phyloP scores from a whole-genome alignment of 2,888 invertebrate species.

The Thereva nobilitata region DNA sequence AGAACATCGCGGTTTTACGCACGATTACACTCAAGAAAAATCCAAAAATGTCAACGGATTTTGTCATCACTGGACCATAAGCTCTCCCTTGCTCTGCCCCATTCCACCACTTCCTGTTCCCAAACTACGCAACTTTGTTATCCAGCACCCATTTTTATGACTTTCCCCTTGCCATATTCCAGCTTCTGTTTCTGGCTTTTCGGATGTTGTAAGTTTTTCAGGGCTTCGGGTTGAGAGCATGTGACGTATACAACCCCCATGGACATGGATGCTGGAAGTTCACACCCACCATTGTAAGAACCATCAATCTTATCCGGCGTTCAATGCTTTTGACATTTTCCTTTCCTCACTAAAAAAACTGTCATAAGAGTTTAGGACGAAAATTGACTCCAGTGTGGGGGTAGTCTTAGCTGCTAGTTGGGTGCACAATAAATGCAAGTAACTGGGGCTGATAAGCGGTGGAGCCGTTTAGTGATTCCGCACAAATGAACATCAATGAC shows the following conservation, averaged over 20 bases:
- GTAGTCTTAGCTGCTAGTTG: not conserved
- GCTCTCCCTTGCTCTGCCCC: conserved; percentile 2
- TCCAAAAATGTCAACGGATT: conserved; percentile 29
- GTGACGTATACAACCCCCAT: conserved; percentile 22
- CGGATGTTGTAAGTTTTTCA: conserved; percentile 13
- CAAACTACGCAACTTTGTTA: not conserved
- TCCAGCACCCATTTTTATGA: not conserved
- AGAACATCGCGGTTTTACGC: conserved; percentile 31
- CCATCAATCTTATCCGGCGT: conserved; percentile 33
- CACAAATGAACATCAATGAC: conserved; percentile 24
- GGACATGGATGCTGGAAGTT: conserved; percentile 9
- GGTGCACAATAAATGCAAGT: conserved; percentile 28
- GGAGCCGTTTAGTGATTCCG: conserved; percentile 21
- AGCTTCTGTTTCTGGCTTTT: conserved; percentile 14
- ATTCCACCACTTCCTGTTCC: conserved; percentile 5
- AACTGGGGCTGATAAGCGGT: conserved; percentile 16
- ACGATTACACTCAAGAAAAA: conserved; percentile 24
- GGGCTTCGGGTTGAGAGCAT: conserved; percentile 9
- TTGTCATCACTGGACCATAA: conserved; percentile 31
- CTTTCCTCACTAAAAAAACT: conserved; percentile 26
- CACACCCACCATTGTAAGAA: conserved; percentile 18
- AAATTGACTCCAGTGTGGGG: not conserved
- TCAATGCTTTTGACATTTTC: conserved; percentile 37
- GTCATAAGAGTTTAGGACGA: conserved; percentile 1
- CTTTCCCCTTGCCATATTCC: not conserved